Conservation (phyloP, 2,113 vertebrate species). For the Thymallus thymallus region DNA sequence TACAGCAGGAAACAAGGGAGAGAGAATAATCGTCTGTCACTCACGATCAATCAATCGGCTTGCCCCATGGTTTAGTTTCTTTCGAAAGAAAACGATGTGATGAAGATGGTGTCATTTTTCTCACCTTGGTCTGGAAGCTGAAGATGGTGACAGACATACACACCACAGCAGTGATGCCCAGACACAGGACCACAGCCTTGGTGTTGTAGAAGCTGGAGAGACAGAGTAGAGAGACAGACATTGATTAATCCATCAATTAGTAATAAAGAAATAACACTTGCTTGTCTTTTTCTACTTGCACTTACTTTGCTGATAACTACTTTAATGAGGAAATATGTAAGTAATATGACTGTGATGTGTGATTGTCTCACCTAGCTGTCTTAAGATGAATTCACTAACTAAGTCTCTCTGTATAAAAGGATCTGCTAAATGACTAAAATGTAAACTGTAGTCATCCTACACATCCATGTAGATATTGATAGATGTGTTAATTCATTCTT, state of each 20-base stretch:
- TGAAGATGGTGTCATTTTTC: conserved; percentile 12
- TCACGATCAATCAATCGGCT: too few species aligned
- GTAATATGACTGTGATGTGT: too few species aligned
- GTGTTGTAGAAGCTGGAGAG: conserved; percentile 83
- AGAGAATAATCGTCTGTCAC: background rate
- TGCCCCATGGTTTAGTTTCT: background rate
- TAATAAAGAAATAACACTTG: too few species aligned
- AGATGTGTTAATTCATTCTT: too few species aligned
- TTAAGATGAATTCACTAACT: too few species aligned
- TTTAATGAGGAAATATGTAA: too few species aligned
- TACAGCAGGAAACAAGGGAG: conserved; percentile 45
- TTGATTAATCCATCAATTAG: background rate
- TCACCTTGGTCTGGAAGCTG: conserved; percentile 94
- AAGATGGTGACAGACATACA: conserved; percentile 87
- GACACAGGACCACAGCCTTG: conserved; percentile 88
- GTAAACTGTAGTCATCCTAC: background rate
- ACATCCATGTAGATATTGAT: too few species aligned
- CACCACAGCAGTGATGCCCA: conserved; percentile 88
- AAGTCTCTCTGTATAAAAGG: too few species aligned
- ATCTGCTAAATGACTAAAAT: too few species aligned
- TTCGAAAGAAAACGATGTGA: background rate
- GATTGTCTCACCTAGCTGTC: too few species aligned
- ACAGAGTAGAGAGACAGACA: background rate
- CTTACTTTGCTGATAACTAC: too few species aligned
- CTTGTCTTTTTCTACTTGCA: too few species aligned